Conservation (phyloP, 2,888 invertebrate species). For the Parnassius mnemosyne region DNA sequence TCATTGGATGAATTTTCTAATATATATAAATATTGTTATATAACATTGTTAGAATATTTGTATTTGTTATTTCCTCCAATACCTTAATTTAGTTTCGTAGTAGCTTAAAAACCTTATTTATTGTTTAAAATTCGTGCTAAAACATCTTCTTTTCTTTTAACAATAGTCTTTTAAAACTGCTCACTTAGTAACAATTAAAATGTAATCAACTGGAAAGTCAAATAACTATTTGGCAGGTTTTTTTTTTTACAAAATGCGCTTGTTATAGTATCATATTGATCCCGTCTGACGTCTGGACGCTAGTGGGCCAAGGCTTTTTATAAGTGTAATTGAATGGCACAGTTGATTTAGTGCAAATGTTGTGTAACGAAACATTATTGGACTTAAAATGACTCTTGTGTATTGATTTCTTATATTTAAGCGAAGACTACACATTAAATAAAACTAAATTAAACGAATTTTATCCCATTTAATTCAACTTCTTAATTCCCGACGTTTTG, state of each 20-base stretch:
- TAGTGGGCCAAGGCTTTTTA: constrained; percentile 15
- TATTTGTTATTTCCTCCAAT: too few species aligned
- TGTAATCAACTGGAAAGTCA: neutral
- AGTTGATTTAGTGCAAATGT: constrained; percentile 15
- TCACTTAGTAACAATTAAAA: constrained; percentile 5
- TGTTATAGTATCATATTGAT: constrained; percentile 14
- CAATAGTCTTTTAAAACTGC: constrained; percentile 16
- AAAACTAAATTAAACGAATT: too few species aligned
- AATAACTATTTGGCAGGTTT: constrained; percentile 18
- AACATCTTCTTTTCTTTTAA: neutral
- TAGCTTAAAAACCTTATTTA: too few species aligned
- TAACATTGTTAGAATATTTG: too few species aligned
- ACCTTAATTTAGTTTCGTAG: too few species aligned
- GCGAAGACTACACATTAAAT: too few species aligned
- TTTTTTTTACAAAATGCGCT: constrained; percentile 15
- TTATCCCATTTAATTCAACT: too few species aligned
- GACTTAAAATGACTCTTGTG: too few species aligned
- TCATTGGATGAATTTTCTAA: too few species aligned
- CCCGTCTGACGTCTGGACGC: neutral
- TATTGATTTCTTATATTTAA: too few species aligned
- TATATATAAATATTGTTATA: too few species aligned
- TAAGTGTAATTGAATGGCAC: constrained; percentile 12
- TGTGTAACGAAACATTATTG: constrained; percentile 1
- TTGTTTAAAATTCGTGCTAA: neutral
- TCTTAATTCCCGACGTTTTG: too few species aligned